Evolutionary conservation across 1,140 invertebrate species (phyloP), one percentile per base, ranked within the genome.

Genomic region (Daktulosphaira vitifoliae): DNA sequence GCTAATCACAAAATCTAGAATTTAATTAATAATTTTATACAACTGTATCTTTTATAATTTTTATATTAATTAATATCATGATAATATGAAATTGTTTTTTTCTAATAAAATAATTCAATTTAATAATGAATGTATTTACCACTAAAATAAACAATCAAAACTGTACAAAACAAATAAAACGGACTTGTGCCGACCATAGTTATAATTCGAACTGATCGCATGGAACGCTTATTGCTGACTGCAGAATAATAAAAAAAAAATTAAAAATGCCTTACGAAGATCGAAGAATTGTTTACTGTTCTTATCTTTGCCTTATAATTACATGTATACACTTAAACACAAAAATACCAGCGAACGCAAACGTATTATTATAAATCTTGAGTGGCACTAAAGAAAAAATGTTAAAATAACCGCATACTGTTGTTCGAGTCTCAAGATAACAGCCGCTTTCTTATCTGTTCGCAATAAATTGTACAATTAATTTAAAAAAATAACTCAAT

Each of bases 281-380:
- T 62, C 56, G 26, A 62, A 62, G 37, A 48, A 62, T 62, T 62
- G 56, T 62, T 62, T 62, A 62, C 56, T 33, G 56, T 62, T 62
- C 56, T 62, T 62, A 62, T 62, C 56, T 62, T 18, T 62, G n/a
- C 11, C 9, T 22, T 25, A 9, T 3, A 11, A 11, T 22, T n/a
- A 25, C 23, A 18, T 9, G 22, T n/a, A 56, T 23, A 23, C 20
- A 39, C 13, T 5, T 15, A 39, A 15, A 53, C 16, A 38, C n/a
- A n/a, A 16, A 38, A 16, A n/a, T 0, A 23, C 33, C 3, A 37
- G 49, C 2, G 51, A 33, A 29, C 20, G 18, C 29, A 33, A n/a
- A 6, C 5, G 15, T 62, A 22, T 62, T 62, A 33, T 48, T 62
- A 48, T 33, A 18, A 16, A 8, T 62, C 42, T 39, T 46, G 56